Base-by-base conservation (phyloP, 2,888 invertebrate genomes). In the Lochmaea crataegi region DNA sequence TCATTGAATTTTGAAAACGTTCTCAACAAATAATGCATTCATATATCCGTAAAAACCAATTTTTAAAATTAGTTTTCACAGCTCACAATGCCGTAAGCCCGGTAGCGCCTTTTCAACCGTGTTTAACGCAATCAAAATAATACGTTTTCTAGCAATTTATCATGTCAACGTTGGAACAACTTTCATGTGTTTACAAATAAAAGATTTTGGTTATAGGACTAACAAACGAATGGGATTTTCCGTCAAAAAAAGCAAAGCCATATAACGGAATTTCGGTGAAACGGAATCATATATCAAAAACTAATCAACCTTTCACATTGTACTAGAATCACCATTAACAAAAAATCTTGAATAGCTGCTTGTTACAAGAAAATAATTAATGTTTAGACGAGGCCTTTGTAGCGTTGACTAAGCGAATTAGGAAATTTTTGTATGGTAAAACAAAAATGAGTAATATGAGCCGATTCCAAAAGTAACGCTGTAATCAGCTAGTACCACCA, bases 281-380 rank as follows among this genome's bases (percentile, higher is more conserved):
- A 45, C 38, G 18, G 22, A 42, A 68, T 42, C 68, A 32, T 60
- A 56, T 45, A 60, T 60, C 68, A 60, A 68, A 68, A 67, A 58
- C 58, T 68, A 68, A 68, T 68, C 58, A 68, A 68, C 58, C 57
- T 32, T 42, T 48, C 32, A 68, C 45, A 60, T 58, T 58, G 42
- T 26, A 45, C 38, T 32, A 26, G 45, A 68, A 48, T 58, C 42
- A 18, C 41, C 38, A 63, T 63, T 63, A 41, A 63, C 41, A 63
- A 63, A 60, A 53, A 9, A 42, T 45, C 12, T 18, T 53, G 18
- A 18, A 53, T 2, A 18, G 16, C 53, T 7, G 53, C 18, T 53
- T 53, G 16, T 53, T 7, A 16, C 53, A 53, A 18, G 10, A 53
- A 16, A 53, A 53, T 53, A 53, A 51, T 51, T 51, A 51, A 53